These are phyloP conservation scores for Psophia crepitans DNA, from an alignment of 2,113 vertebrate species.

Conservation along the genomic window DNA sequence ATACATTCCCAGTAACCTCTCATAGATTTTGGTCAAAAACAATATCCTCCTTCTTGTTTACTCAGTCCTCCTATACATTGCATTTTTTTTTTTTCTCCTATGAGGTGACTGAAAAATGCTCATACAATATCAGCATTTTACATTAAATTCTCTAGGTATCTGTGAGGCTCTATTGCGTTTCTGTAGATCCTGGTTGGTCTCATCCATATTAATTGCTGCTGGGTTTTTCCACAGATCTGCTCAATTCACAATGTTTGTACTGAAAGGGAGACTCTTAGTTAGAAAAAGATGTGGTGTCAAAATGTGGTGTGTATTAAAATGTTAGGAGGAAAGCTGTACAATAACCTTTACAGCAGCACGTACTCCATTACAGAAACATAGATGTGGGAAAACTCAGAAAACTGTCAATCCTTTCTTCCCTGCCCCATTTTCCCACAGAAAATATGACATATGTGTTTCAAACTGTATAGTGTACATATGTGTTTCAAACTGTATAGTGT, in stretches of 20 bases:
- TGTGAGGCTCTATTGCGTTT: not conserved
- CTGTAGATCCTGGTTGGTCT: not conserved
- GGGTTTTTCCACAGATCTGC: not conserved
- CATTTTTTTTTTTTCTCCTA: not conserved
- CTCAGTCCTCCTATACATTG: not conserved
- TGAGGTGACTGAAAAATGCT: not conserved
- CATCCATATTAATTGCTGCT: not conserved
- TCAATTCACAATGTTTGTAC: not conserved
- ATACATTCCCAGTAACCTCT: not conserved
- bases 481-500: not conserved
- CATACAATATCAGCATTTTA: not conserved
- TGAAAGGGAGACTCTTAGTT: not conserved
- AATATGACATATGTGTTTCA: not conserved
- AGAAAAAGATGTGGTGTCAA: not conserved
- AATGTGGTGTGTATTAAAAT: not conserved
- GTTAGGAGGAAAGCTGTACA: not conserved
- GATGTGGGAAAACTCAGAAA: not conserved
- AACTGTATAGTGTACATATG: not conserved
- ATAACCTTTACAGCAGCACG: not conserved
- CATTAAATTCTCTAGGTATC: not conserved
- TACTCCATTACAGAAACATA: not conserved
- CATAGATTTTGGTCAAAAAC: not conserved
- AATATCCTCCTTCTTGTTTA: not conserved
- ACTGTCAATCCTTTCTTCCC: not conserved
- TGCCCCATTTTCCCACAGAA: not conserved